phyloP scores from a whole-genome alignment of 2,888 invertebrate species.

The Catocala sponsa region DNA sequence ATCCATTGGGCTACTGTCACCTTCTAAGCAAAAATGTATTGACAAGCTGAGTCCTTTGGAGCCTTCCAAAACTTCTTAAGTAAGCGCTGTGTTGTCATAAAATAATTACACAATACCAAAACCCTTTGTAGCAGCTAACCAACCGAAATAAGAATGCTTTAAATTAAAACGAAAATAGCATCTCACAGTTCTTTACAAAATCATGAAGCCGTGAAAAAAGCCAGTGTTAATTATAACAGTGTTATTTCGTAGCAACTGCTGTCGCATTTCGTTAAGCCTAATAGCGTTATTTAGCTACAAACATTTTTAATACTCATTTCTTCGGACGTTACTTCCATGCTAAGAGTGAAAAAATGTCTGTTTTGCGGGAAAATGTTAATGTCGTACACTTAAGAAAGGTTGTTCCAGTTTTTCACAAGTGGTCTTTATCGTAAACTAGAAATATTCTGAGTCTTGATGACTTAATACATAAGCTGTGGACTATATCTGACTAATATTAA shows the following conservation, averaged over 20 bases:
- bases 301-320: constrained; percentile 4
- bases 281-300: constrained; percentile 1
- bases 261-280: not conserved
- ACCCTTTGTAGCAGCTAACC: no score
- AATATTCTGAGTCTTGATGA: no score
- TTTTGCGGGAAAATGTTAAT: not conserved
- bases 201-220: not conserved
- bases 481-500: no score
- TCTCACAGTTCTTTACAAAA: not conserved
- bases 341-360: not conserved
- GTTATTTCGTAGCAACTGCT: constrained; percentile 3
- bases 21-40: no score
- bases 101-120: no score
- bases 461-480: no score
- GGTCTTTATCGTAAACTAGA: not conserved
- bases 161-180: no score
- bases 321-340: not conserved
- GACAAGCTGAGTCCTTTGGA: no score
- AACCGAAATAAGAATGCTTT: no score
- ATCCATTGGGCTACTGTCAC: no score
- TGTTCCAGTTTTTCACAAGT: constrained; percentile 3
- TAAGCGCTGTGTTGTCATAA: no score
- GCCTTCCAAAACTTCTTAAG: no score
- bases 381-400: not conserved
- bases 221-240: not conserved